phyloP scores from a whole-genome alignment of 2,113 vertebrate genomes.

The Gobius niger region DNA sequence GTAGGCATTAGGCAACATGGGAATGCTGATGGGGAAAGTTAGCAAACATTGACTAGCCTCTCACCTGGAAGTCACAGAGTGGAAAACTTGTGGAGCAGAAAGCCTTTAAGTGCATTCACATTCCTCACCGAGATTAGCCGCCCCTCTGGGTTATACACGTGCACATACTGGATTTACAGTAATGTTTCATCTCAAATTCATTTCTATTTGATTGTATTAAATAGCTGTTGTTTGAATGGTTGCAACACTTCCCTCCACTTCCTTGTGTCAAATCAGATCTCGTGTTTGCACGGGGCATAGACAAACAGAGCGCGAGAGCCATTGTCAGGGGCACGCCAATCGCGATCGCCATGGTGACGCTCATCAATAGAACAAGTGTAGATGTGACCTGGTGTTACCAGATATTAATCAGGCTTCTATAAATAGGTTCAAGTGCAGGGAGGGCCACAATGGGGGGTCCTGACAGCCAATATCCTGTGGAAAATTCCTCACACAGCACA shows the following conservation, averaged over 20 bases:
- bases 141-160: constrained; percentile 25
- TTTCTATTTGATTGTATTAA: too few relatives aligned
- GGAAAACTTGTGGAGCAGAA: constrained; percentile 46
- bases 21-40: constrained; percentile 11
- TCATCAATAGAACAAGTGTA: constrained; percentile 79
- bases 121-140: constrained; percentile 61
- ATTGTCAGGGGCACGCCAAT: constrained; percentile 69
- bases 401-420: constrained; percentile 81
- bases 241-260: background rate
- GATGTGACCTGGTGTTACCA: constrained; percentile 77
- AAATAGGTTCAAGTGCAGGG: constrained; percentile 72
- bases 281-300: constrained; percentile 12
- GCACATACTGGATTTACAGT: constrained; percentile 18
- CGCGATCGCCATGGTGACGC: constrained; percentile 72
- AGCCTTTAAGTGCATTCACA: constrained; percentile 60
- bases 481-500: constrained; percentile 74
- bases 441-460: constrained; percentile 73
- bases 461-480: constrained; percentile 79
- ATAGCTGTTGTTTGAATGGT: background rate
- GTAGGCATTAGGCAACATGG: background rate
- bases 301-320: constrained; percentile 16
- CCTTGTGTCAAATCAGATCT: constrained; percentile 12
- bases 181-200: background rate
- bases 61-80: constrained; percentile 54
- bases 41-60: constrained; percentile 25